A percentile compares a stretch with the other conserved stretches of the same genome.
These are phyloP conservation scores for Muscicapa comitata DNA, from an alignment of 2,797 vertebrate genomes.

Conservation along the genomic window DNA sequence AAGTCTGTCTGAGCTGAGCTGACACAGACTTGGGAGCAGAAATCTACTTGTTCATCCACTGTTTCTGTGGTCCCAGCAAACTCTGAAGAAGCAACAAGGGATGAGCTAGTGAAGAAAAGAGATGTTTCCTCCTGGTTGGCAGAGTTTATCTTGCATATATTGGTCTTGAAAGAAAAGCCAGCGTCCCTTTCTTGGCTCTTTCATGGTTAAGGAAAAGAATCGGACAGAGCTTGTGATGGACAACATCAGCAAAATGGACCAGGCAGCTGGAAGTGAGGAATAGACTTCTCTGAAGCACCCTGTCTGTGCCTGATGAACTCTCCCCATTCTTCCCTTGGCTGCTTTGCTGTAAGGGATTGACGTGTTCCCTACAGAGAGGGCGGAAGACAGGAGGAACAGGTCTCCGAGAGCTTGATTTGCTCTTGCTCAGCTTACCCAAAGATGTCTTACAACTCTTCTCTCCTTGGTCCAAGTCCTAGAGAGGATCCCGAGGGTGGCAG, in stretches of 20 bases:
- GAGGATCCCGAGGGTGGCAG: background rate
- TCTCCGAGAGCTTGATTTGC: background rate
- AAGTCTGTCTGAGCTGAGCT: background rate
- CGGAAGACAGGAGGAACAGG: background rate
- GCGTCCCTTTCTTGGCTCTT: background rate
- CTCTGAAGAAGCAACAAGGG: background rate
- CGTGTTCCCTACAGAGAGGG: rapidly evolving
- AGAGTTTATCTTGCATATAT: background rate
- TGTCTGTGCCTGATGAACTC: background rate
- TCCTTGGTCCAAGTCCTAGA: background rate
- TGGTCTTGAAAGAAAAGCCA: background rate
- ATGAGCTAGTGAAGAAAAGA: background rate
- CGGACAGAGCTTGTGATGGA: background rate
- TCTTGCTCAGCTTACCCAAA: background rate
- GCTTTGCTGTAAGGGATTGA: background rate
- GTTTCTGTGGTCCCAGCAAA: background rate
- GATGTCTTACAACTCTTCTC: background rate
- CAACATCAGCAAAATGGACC: background rate
- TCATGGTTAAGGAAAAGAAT: background rate
- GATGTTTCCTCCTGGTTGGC: background rate
- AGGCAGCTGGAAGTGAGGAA: background rate
- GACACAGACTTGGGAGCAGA: background rate
- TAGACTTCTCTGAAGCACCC: background rate
- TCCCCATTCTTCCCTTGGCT: background rate
- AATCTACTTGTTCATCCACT: background rate